phyloP scores from a whole-genome alignment of 2,113 vertebrate species.

The Tinamus guttatus region DNA sequence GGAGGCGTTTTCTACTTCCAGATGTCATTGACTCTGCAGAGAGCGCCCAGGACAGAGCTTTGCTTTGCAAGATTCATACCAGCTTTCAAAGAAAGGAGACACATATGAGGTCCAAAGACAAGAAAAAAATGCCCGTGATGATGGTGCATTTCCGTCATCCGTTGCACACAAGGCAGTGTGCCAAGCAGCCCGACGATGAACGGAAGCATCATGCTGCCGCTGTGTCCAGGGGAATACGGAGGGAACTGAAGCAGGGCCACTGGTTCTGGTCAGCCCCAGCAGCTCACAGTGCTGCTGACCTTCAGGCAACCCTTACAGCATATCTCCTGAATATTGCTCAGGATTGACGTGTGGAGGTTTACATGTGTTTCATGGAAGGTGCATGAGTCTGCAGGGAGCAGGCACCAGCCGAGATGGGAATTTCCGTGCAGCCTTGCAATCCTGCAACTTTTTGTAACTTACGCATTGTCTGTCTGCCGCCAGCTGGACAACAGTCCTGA shows the following conservation, averaged over 20 bases:
- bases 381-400: neutral
- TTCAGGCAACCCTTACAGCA: neutral
- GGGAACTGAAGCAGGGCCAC: accelerated
- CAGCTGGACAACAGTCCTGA: constrained; percentile 70
- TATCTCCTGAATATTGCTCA: constrained; percentile 29
- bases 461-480: constrained; percentile 44
- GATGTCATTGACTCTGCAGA: constrained; percentile 19
- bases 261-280: neutral
- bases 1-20: constrained; percentile 52
- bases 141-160: neutral
- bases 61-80: neutral
- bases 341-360: constrained; percentile 14
- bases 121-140: neutral
- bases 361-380: constrained; percentile 40
- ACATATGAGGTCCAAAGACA: neutral
- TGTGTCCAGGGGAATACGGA: accelerated
- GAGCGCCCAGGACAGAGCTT: neutral
- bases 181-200: neutral
- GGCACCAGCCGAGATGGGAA: constrained; percentile 24
- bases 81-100: neutral
- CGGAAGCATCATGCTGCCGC: neutral
- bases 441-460: constrained; percentile 57
- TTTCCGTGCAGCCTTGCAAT: constrained; percentile 35
- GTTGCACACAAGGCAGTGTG: accelerated
- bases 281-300: neutral